phyloP scores from a whole-genome alignment of 2,888 invertebrate genomes.

The Andrena camellia region DNA sequence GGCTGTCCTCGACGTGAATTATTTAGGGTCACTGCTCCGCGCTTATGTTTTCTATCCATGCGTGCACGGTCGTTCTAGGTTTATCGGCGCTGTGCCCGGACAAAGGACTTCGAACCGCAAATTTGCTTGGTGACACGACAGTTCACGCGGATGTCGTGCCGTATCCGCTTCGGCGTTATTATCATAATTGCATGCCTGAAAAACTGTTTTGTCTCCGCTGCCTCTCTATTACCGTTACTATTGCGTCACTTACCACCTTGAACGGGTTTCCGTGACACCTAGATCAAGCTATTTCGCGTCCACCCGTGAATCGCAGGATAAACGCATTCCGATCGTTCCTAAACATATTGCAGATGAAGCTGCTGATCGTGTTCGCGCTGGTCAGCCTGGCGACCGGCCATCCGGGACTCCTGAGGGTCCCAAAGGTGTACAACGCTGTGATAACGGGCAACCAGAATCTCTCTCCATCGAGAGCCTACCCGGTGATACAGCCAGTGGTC shows the following conservation, averaged over 20 bases:
- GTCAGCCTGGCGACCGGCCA: constrained; percentile 78
- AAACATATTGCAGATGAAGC: constrained; percentile 71
- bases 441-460: constrained; percentile 92
- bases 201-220: not conserved
- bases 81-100: constrained; percentile 1
- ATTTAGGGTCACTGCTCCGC: constrained; percentile 15
- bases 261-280: not conserved
- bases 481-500: constrained; percentile 90
- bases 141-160: not conserved
- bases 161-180: constrained; percentile 22
- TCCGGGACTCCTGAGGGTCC: constrained; percentile 87
- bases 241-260: not conserved
- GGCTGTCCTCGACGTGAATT: not conserved
- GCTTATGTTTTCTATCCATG: not conserved
- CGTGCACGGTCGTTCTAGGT: constrained; percentile 8
- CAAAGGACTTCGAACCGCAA: constrained; percentile 19
- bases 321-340: not conserved
- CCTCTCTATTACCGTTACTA: not conserved
- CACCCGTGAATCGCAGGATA: not conserved
- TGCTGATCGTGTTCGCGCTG: constrained; percentile 44
- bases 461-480: constrained; percentile 91
- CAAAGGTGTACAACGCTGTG: constrained; percentile 92
- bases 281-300: not conserved
- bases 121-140: constrained; percentile 18
- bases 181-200: not conserved